Conservation (phyloP, 2,113 vertebrate genomes). For the Cyphomyrus plagiostoma region DNA sequence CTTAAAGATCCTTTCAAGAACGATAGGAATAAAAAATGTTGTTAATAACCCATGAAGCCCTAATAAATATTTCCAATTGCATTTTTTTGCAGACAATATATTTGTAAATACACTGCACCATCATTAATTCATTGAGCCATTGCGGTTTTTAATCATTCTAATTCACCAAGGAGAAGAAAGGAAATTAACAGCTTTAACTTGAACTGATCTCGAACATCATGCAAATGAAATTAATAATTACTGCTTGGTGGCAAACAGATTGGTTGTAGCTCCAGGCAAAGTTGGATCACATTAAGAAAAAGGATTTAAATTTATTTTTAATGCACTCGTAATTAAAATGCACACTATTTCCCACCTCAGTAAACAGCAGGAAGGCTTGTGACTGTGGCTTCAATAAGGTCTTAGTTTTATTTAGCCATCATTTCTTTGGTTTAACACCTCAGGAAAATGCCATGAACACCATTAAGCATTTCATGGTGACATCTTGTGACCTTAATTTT, state of each 20-base stretch:
- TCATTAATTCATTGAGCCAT: slow-evolving; percentile 11
- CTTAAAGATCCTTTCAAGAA: neutral
- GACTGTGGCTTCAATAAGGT: neutral
- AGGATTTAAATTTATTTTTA: slow-evolving; percentile 9
- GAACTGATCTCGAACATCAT: slow-evolving; percentile 3
- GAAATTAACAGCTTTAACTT: neutral
- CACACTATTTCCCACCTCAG: slow-evolving; percentile 1
- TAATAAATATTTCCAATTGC: slow-evolving; percentile 1
- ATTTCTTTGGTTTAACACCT: neutral
- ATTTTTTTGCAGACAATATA: neutral
- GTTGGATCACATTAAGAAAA: neutral
- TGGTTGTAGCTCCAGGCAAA: slow-evolving; percentile 9
- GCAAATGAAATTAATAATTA: slow-evolving; percentile 16
- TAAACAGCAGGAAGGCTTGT: slow-evolving; percentile 1
- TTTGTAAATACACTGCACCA: neutral
- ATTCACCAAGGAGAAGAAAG: slow-evolving; percentile 12
- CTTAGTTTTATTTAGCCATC: neutral
- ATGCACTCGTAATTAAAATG: slow-evolving; percentile 13
- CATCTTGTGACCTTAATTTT: neutral
- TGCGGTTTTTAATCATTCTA: slow-evolving; percentile 14
- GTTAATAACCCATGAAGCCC: neutral
- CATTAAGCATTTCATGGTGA: neutral
- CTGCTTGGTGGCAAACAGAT: slow-evolving; percentile 11
- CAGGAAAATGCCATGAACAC: neutral
- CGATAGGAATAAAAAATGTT: neutral